Evolutionary conservation across 2,113 vertebrate species (phyloP).

Genomic region (Mobula birostris): DNA sequence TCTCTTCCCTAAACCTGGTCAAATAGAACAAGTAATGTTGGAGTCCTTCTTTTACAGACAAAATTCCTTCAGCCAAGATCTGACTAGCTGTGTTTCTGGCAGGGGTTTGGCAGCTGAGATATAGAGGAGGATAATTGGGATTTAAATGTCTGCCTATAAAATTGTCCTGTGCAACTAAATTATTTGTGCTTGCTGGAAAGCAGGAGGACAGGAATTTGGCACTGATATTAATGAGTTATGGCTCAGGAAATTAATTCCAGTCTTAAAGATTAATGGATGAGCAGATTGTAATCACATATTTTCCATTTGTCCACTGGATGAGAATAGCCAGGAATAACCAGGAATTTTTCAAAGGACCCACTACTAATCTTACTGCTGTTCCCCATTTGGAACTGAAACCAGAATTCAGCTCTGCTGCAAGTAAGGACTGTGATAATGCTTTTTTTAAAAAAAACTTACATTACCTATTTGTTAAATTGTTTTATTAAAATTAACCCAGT

Average conservation of each 20-base stretch:
- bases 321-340: not conserved
- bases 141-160: not conserved
- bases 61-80: not conserved
- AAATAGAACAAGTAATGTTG: no score
- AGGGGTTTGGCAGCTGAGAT: not conserved
- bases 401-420: not conserved
- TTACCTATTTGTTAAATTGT: not conserved
- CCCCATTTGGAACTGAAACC: not conserved
- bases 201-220: conserved; percentile 2
- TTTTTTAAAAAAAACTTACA: not conserved
- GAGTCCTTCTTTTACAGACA: not conserved
- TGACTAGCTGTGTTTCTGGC: not conserved
- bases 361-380: not conserved
- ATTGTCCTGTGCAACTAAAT: not conserved
- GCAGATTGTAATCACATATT: not conserved
- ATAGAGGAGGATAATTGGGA: not conserved
- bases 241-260: not conserved
- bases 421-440: no score
- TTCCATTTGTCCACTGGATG: not conserved
- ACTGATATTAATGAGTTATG: not conserved
- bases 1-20: not conserved
- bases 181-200: not conserved
- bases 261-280: conserved; percentile 18
- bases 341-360: not conserved
- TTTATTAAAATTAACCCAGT: not conserved